Evolutionary conservation across 1,140 invertebrate species (phyloP).

Genomic region (Medauroidea extradentata): DNA sequence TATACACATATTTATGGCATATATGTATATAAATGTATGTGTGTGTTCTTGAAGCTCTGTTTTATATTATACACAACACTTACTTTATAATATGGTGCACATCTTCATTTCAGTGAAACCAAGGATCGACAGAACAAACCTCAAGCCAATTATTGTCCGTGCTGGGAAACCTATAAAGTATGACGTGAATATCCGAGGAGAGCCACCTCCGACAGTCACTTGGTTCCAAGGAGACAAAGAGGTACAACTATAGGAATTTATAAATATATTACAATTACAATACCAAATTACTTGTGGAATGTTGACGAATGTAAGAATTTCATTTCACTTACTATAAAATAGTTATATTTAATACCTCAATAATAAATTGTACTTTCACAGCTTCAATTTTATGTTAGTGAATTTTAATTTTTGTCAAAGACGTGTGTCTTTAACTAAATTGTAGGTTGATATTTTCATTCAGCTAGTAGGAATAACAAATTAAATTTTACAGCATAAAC

Average conservation of each 20-base stretch:
- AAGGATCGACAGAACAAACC: conserved; percentile 91
- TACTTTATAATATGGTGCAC: conserved; percentile 14
- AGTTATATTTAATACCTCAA: not conserved
- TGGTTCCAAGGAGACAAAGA: conserved; percentile 71
- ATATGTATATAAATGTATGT: too few species aligned
- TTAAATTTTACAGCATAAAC: not conserved
- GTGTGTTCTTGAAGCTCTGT: too few species aligned
- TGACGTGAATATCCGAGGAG: conserved; percentile 89
- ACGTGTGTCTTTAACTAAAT: too few species aligned
- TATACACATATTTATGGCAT: too few species aligned
- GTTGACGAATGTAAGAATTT: too few species aligned
- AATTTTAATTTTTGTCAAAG: not conserved
- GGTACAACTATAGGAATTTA: too few species aligned
- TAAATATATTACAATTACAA: too few species aligned
- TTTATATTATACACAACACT: too few species aligned
- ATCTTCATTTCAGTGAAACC: conserved; percentile 73
- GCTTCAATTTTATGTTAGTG: not conserved
- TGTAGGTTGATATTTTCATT: not conserved
- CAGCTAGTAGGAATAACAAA: not conserved
- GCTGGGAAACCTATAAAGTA: conserved; percentile 90
- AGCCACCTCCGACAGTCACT: conserved; percentile 87
- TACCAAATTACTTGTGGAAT: too few species aligned
- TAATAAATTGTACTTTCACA: not conserved
- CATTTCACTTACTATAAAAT: too few species aligned
- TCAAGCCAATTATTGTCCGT: conserved; percentile 84